Evolutionary conservation across 2,888 invertebrate genomes (phyloP).

Genomic region (Entomobrya multifasciata): DNA sequence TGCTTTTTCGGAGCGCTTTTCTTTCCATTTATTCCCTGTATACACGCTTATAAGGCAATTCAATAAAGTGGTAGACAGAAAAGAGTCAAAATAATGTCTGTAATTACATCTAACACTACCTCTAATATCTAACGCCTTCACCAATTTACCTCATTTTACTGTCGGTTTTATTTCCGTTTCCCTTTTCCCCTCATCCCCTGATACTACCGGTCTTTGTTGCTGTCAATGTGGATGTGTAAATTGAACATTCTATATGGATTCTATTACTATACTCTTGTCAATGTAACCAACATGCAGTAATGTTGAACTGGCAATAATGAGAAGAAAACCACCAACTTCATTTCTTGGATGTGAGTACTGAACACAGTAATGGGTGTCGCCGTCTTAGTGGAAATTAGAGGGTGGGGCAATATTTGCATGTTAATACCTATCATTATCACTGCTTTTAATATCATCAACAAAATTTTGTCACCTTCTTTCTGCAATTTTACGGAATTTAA

Average conservation of each 20-base stretch:
- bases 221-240: background rate
- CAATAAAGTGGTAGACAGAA: conserved; percentile 17
- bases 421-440: conserved; percentile 54
- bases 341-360: background rate
- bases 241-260: background rate
- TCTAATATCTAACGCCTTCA: conserved; percentile 53
- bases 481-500: no score
- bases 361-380: conserved; percentile 7
- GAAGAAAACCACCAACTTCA: background rate
- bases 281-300: background rate
- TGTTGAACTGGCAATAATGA: conserved; percentile 19
- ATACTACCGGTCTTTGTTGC: background rate
- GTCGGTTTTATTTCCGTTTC: conserved; percentile 20
- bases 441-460: background rate
- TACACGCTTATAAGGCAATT: background rate
- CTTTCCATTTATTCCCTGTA: background rate
- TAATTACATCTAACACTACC: conserved; percentile 68
- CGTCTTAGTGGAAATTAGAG: conserved; percentile 12
- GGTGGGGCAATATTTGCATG: conserved; percentile 39
- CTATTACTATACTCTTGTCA: background rate
- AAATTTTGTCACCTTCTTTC: conserved; percentile 22
- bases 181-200: background rate
- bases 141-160: conserved; percentile 59
- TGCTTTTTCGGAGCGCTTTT: background rate
- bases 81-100: conserved; percentile 63